Conservation (phyloP, 1,140 invertebrate genomes). For the Aphaenogaster ashmeadi region DNA sequence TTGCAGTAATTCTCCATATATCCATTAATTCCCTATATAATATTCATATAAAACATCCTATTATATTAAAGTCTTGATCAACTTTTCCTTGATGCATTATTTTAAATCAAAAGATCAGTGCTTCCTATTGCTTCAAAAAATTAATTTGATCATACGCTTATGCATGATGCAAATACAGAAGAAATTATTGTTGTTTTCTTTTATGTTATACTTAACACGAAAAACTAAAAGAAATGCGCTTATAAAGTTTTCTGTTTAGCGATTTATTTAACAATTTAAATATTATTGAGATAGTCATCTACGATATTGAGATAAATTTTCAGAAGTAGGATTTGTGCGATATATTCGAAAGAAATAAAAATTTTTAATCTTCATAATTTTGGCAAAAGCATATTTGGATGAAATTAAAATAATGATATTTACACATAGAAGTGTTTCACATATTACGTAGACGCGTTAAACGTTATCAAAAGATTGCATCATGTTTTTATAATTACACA, state of each 20-base stretch:
- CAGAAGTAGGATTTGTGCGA: background rate
- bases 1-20: background rate
- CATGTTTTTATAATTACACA: conserved; percentile 35
- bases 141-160: conserved; percentile 71
- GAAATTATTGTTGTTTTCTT: conserved; percentile 69
- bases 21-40: too few relatives aligned
- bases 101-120: conserved; percentile 30
- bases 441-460: background rate
- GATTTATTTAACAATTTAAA: conserved; percentile 64
- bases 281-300: background rate
- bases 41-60: background rate
- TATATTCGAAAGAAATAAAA: conserved; percentile 10
- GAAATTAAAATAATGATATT: conserved; percentile 20
- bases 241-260: conserved; percentile 72
- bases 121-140: conserved; percentile 60
- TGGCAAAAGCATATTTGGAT: background rate
- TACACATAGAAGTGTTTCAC: background rate
- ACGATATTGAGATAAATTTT: background rate
- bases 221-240: conserved; percentile 32
- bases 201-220: conserved; percentile 75
- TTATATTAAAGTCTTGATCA: background rate
- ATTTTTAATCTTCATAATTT: background rate
- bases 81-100: background rate
- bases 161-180: conserved; percentile 50
- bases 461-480: conserved; percentile 19